Conservation (phyloP, 2,797 vertebrate genomes). For the Muscicapa striata region DNA sequence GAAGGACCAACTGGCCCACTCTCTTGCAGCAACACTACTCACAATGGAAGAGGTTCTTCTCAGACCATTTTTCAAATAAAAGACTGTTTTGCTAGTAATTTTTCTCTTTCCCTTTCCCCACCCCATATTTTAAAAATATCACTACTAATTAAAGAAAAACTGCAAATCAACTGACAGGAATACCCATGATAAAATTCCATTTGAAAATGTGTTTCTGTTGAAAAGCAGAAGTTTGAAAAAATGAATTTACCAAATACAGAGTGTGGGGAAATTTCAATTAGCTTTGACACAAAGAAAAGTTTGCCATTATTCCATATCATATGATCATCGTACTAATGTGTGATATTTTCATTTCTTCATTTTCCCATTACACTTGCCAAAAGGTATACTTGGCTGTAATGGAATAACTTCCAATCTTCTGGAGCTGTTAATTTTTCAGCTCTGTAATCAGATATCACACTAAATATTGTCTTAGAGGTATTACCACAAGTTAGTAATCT, state of each 20-base stretch:
- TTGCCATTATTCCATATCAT: background rate
- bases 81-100: background rate
- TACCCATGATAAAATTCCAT: background rate
- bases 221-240: background rate
- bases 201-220: background rate
- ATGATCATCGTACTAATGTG: accelerated
- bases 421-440: background rate
- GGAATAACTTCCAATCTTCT: background rate
- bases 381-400: background rate
- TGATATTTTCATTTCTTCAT: background rate
- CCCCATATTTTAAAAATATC: background rate
- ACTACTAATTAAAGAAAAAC: background rate
- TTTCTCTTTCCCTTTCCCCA: background rate
- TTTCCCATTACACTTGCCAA: background rate
- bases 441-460: background rate
- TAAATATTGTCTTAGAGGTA: background rate
- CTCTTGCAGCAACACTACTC: background rate
- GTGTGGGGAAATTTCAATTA: background rate
- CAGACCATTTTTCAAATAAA: background rate
- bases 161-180: background rate
- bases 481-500: background rate
- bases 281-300: background rate
- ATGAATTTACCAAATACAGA: background rate
- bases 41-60: background rate
- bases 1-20: accelerated